Evolutionary conservation across 2,113 vertebrate genomes (phyloP).

Genomic region (Xerus inauris): DNA sequence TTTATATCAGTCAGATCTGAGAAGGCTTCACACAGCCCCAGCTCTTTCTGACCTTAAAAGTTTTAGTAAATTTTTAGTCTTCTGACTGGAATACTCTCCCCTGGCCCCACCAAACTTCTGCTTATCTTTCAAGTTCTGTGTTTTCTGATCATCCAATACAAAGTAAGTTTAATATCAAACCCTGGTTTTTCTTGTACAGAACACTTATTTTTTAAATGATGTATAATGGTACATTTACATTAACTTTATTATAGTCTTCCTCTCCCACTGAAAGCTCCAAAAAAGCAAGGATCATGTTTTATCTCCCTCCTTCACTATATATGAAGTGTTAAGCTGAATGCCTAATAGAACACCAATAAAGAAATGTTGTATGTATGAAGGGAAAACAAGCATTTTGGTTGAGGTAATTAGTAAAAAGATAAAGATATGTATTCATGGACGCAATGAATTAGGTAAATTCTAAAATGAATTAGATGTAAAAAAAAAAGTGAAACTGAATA

Average conservation of each 20-base stretch:
- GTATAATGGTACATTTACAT: not conserved
- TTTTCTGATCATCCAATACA: not conserved
- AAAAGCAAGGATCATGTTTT: not conserved
- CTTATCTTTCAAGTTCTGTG: not conserved
- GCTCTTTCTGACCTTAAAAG: not conserved
- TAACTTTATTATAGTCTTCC: not conserved
- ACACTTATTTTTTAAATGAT: not conserved
- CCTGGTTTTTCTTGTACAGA: not conserved
- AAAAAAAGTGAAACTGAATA: not conserved
- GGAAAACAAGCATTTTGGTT: not conserved
- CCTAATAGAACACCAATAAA: not conserved
- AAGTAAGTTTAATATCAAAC: not conserved
- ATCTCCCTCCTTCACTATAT: not conserved
- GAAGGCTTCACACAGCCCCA: not conserved
- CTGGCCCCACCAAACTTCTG: not conserved
- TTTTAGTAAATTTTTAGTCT: not conserved
- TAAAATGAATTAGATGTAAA: not conserved
- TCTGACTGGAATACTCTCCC: not conserved
- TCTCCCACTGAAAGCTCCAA: not conserved
- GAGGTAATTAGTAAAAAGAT: slow-evolving; percentile 21
- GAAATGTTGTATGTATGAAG: not conserved
- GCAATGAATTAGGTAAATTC: too few species aligned
- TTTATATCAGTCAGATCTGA: not conserved
- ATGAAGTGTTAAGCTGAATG: not conserved
- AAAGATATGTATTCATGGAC: not conserved